Conservation (phyloP, 1,140 invertebrate species). For the Camponotus vicinus region DNA sequence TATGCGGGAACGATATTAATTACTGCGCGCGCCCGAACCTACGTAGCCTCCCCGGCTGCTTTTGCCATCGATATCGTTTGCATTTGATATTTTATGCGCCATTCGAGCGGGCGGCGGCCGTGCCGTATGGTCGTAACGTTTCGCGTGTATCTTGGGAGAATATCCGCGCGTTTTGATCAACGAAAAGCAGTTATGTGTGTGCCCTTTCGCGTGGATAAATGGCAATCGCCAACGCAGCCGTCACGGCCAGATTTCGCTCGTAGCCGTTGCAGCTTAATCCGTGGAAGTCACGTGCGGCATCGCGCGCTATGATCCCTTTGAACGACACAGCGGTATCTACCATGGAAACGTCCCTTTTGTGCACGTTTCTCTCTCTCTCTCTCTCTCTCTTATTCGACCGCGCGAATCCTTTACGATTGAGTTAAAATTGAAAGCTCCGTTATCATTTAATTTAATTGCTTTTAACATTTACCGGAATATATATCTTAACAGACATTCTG, state of each 20-base stretch:
- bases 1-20: constrained; percentile 48
- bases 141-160: constrained; percentile 27
- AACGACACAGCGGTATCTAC: constrained; percentile 25
- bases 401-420: constrained; percentile 8
- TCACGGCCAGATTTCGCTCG: constrained; percentile 59
- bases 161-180: constrained; percentile 33
- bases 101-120: neutral
- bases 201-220: constrained; percentile 52
- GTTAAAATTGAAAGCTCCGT: constrained; percentile 29
- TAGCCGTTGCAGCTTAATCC: constrained; percentile 43
- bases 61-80: constrained; percentile 60
- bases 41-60: constrained; percentile 25
- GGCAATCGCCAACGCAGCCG: constrained; percentile 42
- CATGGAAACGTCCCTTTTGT: neutral
- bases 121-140: constrained; percentile 18
- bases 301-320: constrained; percentile 34
- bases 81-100: constrained; percentile 63
- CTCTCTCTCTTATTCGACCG: neutral
- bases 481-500: neutral
- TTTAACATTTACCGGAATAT: constrained; percentile 8
- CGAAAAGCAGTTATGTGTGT: constrained; percentile 42
- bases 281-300: constrained; percentile 45
- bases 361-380: neutral
- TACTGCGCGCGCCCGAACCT: constrained; percentile 19
- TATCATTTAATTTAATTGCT: constrained; percentile 54